A percentile compares a stretch with the other conserved stretches of the same genome.
These are phyloP conservation scores for Tachina lurida DNA, from an alignment of 2,888 invertebrate species.

Conservation along the genomic window DNA sequence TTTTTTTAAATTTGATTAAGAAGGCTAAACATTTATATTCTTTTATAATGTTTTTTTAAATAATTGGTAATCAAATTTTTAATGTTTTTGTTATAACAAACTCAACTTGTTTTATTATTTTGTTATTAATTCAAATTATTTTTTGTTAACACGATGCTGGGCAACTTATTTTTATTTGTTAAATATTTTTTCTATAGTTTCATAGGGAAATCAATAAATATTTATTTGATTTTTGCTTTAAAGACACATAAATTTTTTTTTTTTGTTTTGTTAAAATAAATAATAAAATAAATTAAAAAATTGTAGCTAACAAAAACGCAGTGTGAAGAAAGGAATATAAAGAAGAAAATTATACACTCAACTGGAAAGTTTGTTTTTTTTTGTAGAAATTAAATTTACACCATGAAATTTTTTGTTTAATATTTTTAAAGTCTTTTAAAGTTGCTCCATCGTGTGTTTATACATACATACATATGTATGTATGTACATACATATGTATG, in stretches of 20 bases:
- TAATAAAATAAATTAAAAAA: slow-evolving; percentile 23
- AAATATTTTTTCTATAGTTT: slow-evolving; percentile 66
- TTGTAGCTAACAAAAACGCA: slow-evolving; percentile 41
- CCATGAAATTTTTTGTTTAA: too few relatives aligned
- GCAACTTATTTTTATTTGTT: slow-evolving; percentile 69
- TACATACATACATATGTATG: too few relatives aligned
- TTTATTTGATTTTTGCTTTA: slow-evolving; percentile 67
- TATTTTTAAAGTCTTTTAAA: too few relatives aligned
- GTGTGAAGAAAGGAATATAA: not conserved
- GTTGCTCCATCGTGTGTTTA: too few relatives aligned
- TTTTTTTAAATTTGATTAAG: slow-evolving; percentile 71
- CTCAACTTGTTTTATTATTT: slow-evolving; percentile 59
- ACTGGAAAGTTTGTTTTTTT: too few relatives aligned
- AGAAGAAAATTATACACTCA: not conserved
- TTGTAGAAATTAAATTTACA: too few relatives aligned
- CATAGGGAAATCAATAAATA: slow-evolving; percentile 55
- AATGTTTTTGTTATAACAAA: slow-evolving; percentile 39
- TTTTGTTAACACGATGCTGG: slow-evolving; percentile 65
- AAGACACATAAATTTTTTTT: slow-evolving; percentile 66
- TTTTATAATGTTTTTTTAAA: slow-evolving; percentile 41
- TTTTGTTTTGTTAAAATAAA: slow-evolving; percentile 23
- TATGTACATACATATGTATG: too few relatives aligned
- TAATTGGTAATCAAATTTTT: slow-evolving; percentile 68
- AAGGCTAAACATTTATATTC: slow-evolving; percentile 69
- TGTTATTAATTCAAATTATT: slow-evolving; percentile 48